Base-by-base conservation (phyloP, 1,140 invertebrate species). In the Drosophila hydei region DNA sequence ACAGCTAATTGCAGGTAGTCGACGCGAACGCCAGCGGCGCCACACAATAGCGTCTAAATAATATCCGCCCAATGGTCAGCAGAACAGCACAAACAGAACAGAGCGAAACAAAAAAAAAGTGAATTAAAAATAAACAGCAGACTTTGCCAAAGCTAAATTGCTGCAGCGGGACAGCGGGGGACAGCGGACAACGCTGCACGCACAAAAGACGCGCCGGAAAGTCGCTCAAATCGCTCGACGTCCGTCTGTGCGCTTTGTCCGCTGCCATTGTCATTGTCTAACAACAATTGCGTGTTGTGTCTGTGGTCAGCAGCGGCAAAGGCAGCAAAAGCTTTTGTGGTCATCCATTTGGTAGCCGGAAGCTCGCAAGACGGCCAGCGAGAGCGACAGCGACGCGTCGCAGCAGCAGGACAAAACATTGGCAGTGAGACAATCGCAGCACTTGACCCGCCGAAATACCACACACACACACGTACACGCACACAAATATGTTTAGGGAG, bases 41-140 rank as follows among this genome's bases (percentile, higher is more conserved):
- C 80, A 87, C 75, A 85, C 80, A 85, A 85, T 87, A 85, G 81
- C 70, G 80, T 87, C 80, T 85, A 87, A 85, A 87, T 87, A 87
- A 87, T 85, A 81, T 85, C 80, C 80, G 80, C 80, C 80, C 81
- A 85, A 87, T 81, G 80, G 80, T 85, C 80, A 85, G 80, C 36
- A 23, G 43, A n/a, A n/a, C n/a, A n/a, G n/a, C n/a, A n/a, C n/a
- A 11, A 51, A 56, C 61, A 33, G 30, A 33, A 59, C 14, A 36
- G 16, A 19, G 23, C n/a, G 1, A 16, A 19, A 21, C n/a, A n/a
- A n/a, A 59, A 25, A 54, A 14, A 7, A 14, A 38, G 36, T 19
- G 16, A 25, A 47, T 33, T 8, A 23, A 23, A 25, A 33, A 64
- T n/a, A 21, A 27, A 25, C 11, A 51, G 52, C 9, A n/a, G 16